These are phyloP conservation scores for Megalurothrips usitatus DNA, from an alignment of 2,888 invertebrate species.

Conservation along the genomic window DNA sequence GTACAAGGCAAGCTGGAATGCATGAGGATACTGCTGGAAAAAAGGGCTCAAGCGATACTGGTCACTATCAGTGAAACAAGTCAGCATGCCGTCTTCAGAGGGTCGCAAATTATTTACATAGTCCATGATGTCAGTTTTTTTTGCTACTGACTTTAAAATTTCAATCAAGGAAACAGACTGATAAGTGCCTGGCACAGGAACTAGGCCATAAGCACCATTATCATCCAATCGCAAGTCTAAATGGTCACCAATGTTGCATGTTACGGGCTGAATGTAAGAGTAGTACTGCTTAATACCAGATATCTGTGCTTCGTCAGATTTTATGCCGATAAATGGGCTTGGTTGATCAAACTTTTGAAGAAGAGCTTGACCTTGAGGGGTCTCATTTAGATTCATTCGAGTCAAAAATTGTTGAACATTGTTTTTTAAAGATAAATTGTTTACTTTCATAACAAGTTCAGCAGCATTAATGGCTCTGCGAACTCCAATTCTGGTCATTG, in stretches of 20 bases:
- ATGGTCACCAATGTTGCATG: not conserved
- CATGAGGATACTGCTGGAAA: not conserved
- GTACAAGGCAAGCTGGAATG: not conserved
- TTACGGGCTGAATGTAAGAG: not conserved
- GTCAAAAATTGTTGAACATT: not conserved
- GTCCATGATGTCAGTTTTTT: not conserved
- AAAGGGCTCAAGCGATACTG: not conserved
- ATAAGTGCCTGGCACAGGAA: not conserved
- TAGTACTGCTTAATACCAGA: not conserved
- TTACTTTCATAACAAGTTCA: not conserved
- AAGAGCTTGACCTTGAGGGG: not conserved
- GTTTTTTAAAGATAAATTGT: not conserved
- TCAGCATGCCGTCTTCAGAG: not conserved
- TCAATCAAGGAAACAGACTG: not conserved
- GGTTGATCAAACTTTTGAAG: not conserved
- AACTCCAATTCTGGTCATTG: not conserved
- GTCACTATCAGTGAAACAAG: not conserved
- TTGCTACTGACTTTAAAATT: not conserved
- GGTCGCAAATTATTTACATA: not conserved
- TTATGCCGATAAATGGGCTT: not conserved
- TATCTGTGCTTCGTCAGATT: not conserved
- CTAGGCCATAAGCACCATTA: not conserved
- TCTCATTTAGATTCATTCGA: not conserved
- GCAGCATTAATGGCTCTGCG: not conserved
- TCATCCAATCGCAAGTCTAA: not conserved